phyloP scores from a whole-genome alignment of 1,140 invertebrate genomes.

The Trachymyrmex septentrionalis region DNA sequence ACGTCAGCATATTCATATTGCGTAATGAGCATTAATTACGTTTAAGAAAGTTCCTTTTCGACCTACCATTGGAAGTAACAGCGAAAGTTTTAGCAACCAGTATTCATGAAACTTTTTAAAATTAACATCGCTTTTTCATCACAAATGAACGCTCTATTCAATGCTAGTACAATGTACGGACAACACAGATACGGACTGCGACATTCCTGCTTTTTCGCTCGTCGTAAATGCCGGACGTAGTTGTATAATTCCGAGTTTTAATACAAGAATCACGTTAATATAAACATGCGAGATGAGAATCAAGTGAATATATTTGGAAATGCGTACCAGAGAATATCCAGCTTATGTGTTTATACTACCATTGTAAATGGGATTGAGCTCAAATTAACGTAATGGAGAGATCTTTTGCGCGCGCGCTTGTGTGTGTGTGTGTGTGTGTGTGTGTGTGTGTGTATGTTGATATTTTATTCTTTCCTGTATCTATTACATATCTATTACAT shows the following conservation, averaged over 20 bases:
- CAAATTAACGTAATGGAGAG: conserved; percentile 27
- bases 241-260: conserved; percentile 32
- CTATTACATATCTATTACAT: no score
- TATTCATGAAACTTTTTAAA: conserved; percentile 8
- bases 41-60: conserved; percentile 54
- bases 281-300: conserved; percentile 47
- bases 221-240: neutral
- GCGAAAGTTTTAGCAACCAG: conserved; percentile 49
- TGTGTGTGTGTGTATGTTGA: no score
- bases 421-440: neutral
- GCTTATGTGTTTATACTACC: conserved; percentile 42
- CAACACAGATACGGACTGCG: neutral
- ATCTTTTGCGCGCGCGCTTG: neutral
- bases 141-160: conserved; percentile 5
- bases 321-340: conserved; percentile 24
- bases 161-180: neutral
- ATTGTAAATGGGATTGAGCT: conserved; percentile 48
- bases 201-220: neutral
- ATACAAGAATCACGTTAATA: conserved; percentile 43
- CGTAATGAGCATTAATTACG: conserved; percentile 36
- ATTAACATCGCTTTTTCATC: conserved; percentile 22
- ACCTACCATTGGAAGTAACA: conserved; percentile 27
- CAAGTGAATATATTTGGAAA: conserved; percentile 30
- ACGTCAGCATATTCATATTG: conserved; percentile 32
- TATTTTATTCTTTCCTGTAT: neutral